phyloP scores from a whole-genome alignment of 2,113 vertebrate genomes.

The Phasianus colchicus region DNA sequence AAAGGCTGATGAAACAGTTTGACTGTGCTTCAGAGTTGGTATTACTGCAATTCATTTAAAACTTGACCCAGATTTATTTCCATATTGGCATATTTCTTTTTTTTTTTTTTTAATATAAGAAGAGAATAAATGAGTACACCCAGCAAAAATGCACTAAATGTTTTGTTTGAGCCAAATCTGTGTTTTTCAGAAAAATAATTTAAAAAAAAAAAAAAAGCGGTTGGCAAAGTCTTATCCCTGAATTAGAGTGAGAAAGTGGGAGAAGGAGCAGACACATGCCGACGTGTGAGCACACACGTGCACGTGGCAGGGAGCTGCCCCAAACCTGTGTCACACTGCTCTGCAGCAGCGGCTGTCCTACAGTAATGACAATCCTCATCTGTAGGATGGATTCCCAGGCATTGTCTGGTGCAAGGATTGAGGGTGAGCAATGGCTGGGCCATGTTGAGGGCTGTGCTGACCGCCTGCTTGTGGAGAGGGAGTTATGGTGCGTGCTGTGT shows the following conservation, averaged over 20 bases:
- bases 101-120: neutral
- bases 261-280: neutral
- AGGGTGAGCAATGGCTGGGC: neutral
- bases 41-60: neutral
- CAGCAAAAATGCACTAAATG: conserved; percentile 30
- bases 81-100: conserved; percentile 32
- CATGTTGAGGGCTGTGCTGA: fast-evolving
- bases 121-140: conserved; percentile 29
- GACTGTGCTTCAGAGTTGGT: neutral
- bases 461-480: neutral
- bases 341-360: neutral
- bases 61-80: conserved; percentile 63
- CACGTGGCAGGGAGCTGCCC: neutral
- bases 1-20: neutral
- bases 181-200: neutral
- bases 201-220: neutral
- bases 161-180: neutral
- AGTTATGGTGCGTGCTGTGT: neutral
- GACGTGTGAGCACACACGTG: neutral
- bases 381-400: neutral
- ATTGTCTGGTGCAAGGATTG: neutral
- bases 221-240: neutral
- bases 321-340: neutral
- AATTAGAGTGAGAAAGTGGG: neutral
- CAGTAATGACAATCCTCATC: too few species aligned